phyloP scores from a whole-genome alignment of 1,140 invertebrate species.

The Lucilia cuprina region DNA sequence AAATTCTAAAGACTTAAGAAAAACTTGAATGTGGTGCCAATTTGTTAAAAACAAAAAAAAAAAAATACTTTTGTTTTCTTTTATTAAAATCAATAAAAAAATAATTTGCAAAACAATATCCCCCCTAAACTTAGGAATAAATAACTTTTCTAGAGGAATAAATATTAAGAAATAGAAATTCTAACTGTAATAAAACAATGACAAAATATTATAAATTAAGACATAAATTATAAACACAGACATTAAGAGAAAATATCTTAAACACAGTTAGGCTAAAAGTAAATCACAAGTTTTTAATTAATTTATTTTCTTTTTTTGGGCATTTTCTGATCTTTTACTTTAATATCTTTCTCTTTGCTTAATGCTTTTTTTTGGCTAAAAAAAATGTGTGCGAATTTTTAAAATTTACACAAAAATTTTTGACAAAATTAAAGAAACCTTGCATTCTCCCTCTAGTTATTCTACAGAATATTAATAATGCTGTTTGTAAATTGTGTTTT shows the following conservation, averaged over 20 bases:
- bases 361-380: neutral
- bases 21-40: neutral
- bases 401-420: no score
- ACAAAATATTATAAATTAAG: neutral
- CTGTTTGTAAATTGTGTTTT: no score
- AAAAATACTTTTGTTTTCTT: neutral
- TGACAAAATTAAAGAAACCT: no score
- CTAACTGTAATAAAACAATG: neutral
- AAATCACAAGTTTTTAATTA: neutral
- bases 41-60: neutral
- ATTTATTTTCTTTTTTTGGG: neutral
- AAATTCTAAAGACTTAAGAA: neutral
- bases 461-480: no score
- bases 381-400: neutral
- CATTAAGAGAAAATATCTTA: no score
- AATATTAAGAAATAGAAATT: neutral
- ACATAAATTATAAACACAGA: neutral
- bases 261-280: neutral
- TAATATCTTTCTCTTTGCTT: neutral
- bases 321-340: neutral
- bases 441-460: no score
- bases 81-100: neutral
- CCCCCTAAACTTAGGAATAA: neutral
- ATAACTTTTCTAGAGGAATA: neutral
- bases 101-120: neutral